Evolutionary conservation across 2,888 invertebrate genomes (phyloP), one percentile per base, ranked within the genome.

Genomic region (Ectemnius continuus): DNA sequence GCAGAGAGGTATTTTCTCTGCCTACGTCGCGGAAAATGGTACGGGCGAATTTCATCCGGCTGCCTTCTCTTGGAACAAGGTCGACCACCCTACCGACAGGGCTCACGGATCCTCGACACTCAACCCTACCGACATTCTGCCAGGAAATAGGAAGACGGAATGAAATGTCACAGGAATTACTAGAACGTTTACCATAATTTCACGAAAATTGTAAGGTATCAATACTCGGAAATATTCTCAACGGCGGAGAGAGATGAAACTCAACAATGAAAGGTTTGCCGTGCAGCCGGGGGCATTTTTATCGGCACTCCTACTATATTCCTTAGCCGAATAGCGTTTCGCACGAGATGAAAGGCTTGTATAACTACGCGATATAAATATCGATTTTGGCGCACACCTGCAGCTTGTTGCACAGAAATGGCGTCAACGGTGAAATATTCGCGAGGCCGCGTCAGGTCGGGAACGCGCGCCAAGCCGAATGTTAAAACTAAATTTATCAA

Each of bases 1-100:
- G 75, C 72, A 83, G 73, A 74, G 73, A 83, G 76, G 67, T 77
- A 85, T 82, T 84, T 81, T 81, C 77, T 68, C 73, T 78, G 79
- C 75, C 76, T 79, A 74, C 78, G 68, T 71, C 76, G 79, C 71
- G 81, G 80, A 76, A 83, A 82, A 82, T 81, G 69, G 77, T 67
- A 70, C 64, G 68, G 69, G 74, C 47, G 61, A 74, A 70, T 77
- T 74, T 71, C 74, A 82, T 75, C 75, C 80, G 70, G 59, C 2
- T 61, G 61, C 61, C 59, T 73, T 62, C 52, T 62, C 16, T 36
- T 23, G 72, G 63, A 76, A 67, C 73, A 62, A 66, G 57, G 46
- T 69, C 52, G 73, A 61, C 64, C 46, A 56, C 52, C 62, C 61
- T 63, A 45, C 57, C 59, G 23, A 56, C 68, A 61, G 61, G 48